Base-by-base conservation (phyloP, 1,140 invertebrate species). In the Dendroctonus ponderosae region DNA sequence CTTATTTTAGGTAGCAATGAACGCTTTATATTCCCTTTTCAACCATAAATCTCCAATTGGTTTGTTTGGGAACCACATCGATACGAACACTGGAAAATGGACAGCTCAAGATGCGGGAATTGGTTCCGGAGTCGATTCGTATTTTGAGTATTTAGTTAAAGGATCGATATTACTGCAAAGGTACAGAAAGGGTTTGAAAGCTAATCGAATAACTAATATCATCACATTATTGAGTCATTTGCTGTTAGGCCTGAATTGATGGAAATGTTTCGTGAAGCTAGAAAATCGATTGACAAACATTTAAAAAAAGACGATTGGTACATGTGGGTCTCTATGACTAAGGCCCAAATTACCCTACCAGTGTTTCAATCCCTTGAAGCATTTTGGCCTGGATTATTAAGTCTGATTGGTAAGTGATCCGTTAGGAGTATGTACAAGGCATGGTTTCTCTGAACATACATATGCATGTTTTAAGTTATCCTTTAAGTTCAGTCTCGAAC, bases 311-410 rank as follows among this genome's bases (percentile, higher is more conserved):
- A 96, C 74, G 96, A 99, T 78, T 96, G 92, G 93, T 96, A 97
- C 76, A 85, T 97, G 69, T 98, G 95, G 96, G 96, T 94, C 0
- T 92, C 93, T 15, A 98, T 98, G 95, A 86, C 88, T 8, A 94
- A 95, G 77, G 98, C 96, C 0, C 90, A 94, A 75, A 91, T 98
- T 3, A 97, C 96, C 5, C 81, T 98, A 67, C 96, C 97, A 0
- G 91, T 99, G 3, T 99, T 99, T 78, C 97, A 99, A 78, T 98
- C 95, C 0, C 82, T 99, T 7, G 97, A 99, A 82, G 92, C 97
- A 0, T 99, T 95, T 78, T 99, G 96, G 96, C 98, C 98, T 2
- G 97, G 97, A 4, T 84, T 99, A 40, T 82, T 99, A 41, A 96
- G 95, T 77, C 83, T 97, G 68, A 88, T 87, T 80, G 93, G 94